Percentiles rank a stretch among this genome's conserved stretches.
Evolutionary conservation across 2,888 invertebrate species (phyloP).

Genomic region (Pteria penguin): DNA sequence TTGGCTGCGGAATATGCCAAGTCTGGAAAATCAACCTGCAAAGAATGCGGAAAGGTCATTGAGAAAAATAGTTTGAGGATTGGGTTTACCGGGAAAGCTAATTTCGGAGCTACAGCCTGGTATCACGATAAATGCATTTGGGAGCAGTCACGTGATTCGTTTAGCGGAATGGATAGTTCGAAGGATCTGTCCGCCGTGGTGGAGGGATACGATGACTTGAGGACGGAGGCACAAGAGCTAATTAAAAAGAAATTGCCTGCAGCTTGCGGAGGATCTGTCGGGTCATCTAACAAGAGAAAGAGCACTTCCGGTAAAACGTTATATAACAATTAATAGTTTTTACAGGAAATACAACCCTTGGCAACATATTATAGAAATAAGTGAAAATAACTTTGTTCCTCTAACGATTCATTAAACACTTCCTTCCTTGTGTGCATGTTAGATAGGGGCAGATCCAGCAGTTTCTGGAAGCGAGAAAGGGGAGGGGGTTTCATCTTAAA

Average conservation of each 20-base stretch:
- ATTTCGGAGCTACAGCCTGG: conserved; percentile 13
- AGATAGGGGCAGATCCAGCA: too few relatives aligned
- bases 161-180: background rate
- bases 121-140: conserved; percentile 6
- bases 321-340: too few relatives aligned
- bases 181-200: background rate
- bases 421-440: too few relatives aligned
- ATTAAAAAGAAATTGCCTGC: background rate
- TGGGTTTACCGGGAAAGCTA: conserved; percentile 15
- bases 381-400: too few relatives aligned
- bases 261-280: background rate
- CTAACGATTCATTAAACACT: too few relatives aligned
- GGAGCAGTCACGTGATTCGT: background rate
- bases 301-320: background rate
- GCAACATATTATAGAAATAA: too few relatives aligned
- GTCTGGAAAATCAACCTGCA: conserved; percentile 13
- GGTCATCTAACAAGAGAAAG: background rate
- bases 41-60: background rate
- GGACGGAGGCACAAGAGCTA: background rate
- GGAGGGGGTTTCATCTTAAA: too few relatives aligned
- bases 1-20: conserved; percentile 17
- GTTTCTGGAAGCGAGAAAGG: too few relatives aligned
- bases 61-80: background rate
- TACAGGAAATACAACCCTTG: too few relatives aligned
- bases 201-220: conserved; percentile 3